Base-by-base conservation (phyloP, 92 coral and sea anemone genomes). In the Paragorgia papillata region DNA sequence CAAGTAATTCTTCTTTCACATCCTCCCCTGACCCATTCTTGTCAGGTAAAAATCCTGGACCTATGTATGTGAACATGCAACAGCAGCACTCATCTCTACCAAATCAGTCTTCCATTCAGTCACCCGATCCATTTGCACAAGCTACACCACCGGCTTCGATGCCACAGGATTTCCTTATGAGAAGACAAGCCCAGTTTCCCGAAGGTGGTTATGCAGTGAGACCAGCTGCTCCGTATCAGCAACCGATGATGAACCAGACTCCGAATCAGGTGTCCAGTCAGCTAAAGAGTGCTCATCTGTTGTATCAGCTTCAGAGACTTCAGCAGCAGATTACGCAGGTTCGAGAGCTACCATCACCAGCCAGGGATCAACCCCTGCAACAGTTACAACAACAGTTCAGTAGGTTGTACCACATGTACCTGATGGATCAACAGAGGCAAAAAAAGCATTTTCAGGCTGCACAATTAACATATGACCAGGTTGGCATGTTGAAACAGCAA, bases 261-360 rank as follows among this genome's bases (percentile, higher is more conserved):
- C 61, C 60, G 1, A 69, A 32, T n/a, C 64, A 57, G 57, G 32
- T 71, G n/a, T 71, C 78, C 14, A 37, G 78, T n/a, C 99, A 91
- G 59, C 78, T 95, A 57, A 95, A 95, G 74, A 95, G 97, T 30
- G 92, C 99, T 19, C 88, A 92, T 1, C 57, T 95, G 21, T 70
- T 95, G 49, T 87, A 91, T 27, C 99, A 95, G 73, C 92, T 95
- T 91, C 99, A 95, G 80, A 74, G 97, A 32, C 86, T 91, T 57
- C 99, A 95, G 35, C 99, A 95, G 59, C 97, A 95, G 80, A 95
- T 95, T 51, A 88, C 92, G 64, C 94, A 92, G 74, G 76, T 95
- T 79, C 85, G 99, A 28, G 99, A 95, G 68, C 32, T 92, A 54
- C 78, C 78, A 40, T 55, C 64, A 20, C 78, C 76, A 0, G 76